A percentile compares a stretch with the other conserved stretches of the same genome.
Evolutionary conservation across 2,888 invertebrate genomes (phyloP).

Genomic region (Parascotia fuliginaria): DNA sequence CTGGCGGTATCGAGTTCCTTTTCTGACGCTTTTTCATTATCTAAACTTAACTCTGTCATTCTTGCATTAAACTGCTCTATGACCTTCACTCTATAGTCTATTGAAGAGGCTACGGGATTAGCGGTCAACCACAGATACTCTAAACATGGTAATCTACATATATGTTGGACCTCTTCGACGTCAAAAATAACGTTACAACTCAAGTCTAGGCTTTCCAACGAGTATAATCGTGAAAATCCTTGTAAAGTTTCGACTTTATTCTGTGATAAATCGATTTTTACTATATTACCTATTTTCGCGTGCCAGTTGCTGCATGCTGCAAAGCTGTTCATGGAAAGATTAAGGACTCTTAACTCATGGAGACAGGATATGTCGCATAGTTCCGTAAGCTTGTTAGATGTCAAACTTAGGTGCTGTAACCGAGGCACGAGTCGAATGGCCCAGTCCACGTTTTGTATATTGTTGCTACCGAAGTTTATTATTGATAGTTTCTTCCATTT

Average conservation of each 20-base stretch:
- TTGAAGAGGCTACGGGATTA: conserved; percentile 93
- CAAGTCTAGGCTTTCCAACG: conserved; percentile 93
- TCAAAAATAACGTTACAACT: conserved; percentile 93
- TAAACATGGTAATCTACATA: conserved; percentile 93
- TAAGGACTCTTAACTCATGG: conserved; percentile 90
- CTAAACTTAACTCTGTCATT: conserved; percentile 93
- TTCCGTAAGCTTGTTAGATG: conserved; percentile 91
- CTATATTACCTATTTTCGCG: conserved; percentile 94
- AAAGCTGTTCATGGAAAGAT: conserved; percentile 93
- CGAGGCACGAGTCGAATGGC: conserved; percentile 91
- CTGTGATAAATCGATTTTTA: conserved; percentile 93
- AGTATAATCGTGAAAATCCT: conserved; percentile 93
- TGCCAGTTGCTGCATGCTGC: conserved; percentile 91
- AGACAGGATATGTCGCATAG: conserved; percentile 92
- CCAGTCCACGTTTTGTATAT: conserved; percentile 91
- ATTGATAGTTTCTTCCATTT: conserved; percentile 89
- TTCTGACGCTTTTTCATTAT: conserved; percentile 94
- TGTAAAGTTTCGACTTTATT: conserved; percentile 91
- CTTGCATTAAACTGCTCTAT: conserved; percentile 94
- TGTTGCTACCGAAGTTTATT: conserved; percentile 92
- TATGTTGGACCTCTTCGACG: conserved; percentile 92
- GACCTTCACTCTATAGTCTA: conserved; percentile 96
- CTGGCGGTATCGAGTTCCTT: conserved; percentile 97
- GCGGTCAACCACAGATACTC: conserved; percentile 95
- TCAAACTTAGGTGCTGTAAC: conserved; percentile 89